Base-by-base conservation (phyloP, 2,113 vertebrate species). In the Campylorhamphus procurvoides region DNA sequence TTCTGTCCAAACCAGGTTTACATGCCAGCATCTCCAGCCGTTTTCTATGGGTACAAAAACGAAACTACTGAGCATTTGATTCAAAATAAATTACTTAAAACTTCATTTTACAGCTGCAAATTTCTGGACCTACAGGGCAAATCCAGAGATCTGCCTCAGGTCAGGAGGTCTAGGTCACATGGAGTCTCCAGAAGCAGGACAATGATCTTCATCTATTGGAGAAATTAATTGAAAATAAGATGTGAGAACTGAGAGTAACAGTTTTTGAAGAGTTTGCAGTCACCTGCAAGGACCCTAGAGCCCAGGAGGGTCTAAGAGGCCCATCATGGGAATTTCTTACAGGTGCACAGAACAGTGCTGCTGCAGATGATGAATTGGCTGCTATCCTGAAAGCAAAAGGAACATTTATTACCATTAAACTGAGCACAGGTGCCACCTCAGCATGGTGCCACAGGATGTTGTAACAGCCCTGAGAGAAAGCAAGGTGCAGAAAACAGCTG, bases 121-220 rank as follows among this genome's bases (percentile, higher is more conserved):
- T 64, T 39, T 40, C 49, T 64, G 40, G 13, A 31, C 7, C n/a
- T 59, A 31, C 18, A 73, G 25, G 24, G 31, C 50, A 76, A 87
- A 80, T 50, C 13, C 24, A 35, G 40, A 40, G 18, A 29, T 71
- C 35, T 80, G 46, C 59, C 69, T 81, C 28, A 56, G 29, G 18
- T 67, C 17, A 55, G 40, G 59, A 85, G 33, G 25, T 56, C 33
- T 62, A 7, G 46, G 33, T 40, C 46, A 46, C 6, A 5, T 4
- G 31, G 37, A 79, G 28, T 15, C 24, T 71, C 67, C 62, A 55
- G 62, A 71, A 64, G 39, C 6, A 69, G 50, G 40, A 64, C 42
- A 75, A n/a, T 0, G 2, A 33, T 71, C 17, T n/a, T 71, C 7
- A 33, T 19, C 13, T 27, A 9, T 4, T 23, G 22, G 0, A 1